Conservation (phyloP, 2,797 vertebrate species). For the Urophycis tenuis region DNA sequence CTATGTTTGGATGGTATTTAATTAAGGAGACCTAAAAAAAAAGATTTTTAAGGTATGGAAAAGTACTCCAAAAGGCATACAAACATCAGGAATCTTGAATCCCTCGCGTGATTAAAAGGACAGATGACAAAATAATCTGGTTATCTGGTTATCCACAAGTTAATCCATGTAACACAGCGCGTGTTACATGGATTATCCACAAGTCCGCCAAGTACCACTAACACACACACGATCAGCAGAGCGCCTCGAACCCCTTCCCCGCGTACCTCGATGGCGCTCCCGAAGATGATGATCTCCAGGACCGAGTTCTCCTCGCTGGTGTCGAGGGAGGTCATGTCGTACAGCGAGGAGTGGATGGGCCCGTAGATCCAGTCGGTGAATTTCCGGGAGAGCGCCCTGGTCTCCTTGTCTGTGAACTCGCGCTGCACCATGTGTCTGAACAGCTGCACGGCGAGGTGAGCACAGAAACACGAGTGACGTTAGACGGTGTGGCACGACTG, state of each 20-base stretch:
- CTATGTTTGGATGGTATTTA: too few relatives aligned
- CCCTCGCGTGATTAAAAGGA: not conserved
- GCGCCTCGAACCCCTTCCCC: not conserved
- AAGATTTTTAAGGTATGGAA: not conserved
- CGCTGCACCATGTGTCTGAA: constrained; percentile 82
- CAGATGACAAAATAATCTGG: not conserved
- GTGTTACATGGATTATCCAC: not conserved
- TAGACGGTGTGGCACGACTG: not conserved
- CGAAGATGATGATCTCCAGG: constrained; percentile 81
- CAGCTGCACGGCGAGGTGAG: constrained; percentile 62
- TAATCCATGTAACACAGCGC: not conserved
- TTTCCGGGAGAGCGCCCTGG: constrained; percentile 79
- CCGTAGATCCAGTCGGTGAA: constrained; percentile 91
- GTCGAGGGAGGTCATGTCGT: constrained; percentile 81
- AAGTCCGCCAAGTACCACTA: not conserved
- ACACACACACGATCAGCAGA: not conserved
- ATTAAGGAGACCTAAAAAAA: not conserved
- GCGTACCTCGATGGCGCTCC: constrained; percentile 78
- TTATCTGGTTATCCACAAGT: not conserved
- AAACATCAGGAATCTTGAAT: not conserved
- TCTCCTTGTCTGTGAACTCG: constrained; percentile 77
- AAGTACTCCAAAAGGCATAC: not conserved
- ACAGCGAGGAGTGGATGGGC: constrained; percentile 84
- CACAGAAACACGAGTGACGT: not conserved
- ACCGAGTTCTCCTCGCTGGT: constrained; percentile 81